Percentiles rank a stretch among this genome's conserved stretches.
Evolutionary conservation across 2,797 vertebrate genomes (phyloP).

Genomic region (Zalophus californianus): DNA sequence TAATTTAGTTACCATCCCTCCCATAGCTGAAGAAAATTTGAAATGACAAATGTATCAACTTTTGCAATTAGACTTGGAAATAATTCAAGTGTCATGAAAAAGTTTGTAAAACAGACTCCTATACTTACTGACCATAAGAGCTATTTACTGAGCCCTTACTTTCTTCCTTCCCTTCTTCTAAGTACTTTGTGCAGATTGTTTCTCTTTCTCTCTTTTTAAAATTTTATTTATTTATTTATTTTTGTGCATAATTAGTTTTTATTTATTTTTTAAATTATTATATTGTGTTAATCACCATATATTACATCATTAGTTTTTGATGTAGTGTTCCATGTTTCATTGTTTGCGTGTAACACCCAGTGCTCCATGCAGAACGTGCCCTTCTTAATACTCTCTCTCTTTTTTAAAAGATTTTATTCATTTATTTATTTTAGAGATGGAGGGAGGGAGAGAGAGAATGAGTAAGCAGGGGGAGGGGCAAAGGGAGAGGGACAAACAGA

Average conservation of each 20-base stretch:
- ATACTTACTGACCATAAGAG: not conserved
- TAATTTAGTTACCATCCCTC: slow-evolving; percentile 28
- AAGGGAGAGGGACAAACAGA: not conserved
- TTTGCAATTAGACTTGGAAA: not conserved
- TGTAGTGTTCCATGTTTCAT: too few relatives aligned
- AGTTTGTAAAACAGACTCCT: slow-evolving; percentile 35
- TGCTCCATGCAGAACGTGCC: too few relatives aligned
- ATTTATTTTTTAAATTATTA: not conserved
- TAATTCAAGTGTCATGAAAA: slow-evolving; percentile 28
- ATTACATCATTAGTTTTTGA: too few relatives aligned
- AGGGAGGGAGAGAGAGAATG: not conserved
- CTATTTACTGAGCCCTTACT: not conserved
- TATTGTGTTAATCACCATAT: too few relatives aligned
- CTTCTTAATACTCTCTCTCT: too few relatives aligned
- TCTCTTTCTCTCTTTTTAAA: not conserved
- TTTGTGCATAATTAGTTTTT: not conserved
- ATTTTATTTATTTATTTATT: not conserved
- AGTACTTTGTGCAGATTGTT: not conserved
- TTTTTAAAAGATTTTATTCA: not conserved
- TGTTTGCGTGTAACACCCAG: too few relatives aligned
- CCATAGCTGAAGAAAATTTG: not conserved
- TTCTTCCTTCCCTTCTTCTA: not conserved
- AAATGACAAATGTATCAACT: slow-evolving; percentile 24
- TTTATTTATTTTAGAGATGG: not conserved
- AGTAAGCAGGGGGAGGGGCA: not conserved